A percentile compares a stretch with the other conserved stretches of the same genome.
These are phyloP conservation scores for Lacanobia wlatinum DNA, from an alignment of 2,888 invertebrate species.

Conservation along the genomic window DNA sequence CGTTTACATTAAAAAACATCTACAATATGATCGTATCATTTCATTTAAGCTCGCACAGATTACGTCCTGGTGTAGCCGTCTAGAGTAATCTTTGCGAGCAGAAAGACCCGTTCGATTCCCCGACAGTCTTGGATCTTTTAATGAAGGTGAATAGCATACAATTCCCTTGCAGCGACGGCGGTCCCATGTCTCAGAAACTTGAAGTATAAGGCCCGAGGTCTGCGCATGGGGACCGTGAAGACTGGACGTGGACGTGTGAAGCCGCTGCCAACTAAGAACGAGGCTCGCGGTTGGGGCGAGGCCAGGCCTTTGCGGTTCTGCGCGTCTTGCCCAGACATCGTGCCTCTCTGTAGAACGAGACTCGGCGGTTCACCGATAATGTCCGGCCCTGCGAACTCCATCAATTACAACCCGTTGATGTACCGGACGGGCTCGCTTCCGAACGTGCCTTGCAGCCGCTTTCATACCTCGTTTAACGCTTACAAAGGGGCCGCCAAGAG, in stretches of 20 bases:
- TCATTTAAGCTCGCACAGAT: conserved; percentile 33
- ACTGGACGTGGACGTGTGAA: conserved; percentile 65
- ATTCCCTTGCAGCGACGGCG: conserved; percentile 84
- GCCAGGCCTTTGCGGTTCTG: conserved; percentile 66
- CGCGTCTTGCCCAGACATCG: conserved; percentile 76
- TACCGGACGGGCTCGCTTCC: conserved; percentile 21
- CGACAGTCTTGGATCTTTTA: conserved; percentile 65
- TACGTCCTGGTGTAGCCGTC: neutral
- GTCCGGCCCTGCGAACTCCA: conserved; percentile 63
- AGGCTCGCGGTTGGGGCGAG: conserved; percentile 55
- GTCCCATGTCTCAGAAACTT: conserved; percentile 71
- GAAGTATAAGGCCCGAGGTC: conserved; percentile 69
- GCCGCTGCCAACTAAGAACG: conserved; percentile 63
- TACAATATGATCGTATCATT: conserved; percentile 48
- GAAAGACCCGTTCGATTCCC: conserved; percentile 5
- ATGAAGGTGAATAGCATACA: conserved; percentile 82
- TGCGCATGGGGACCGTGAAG: conserved; percentile 68
- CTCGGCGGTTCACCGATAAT: conserved; percentile 57
- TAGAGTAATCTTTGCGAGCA: conserved; percentile 40
- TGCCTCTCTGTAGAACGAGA: conserved; percentile 57
- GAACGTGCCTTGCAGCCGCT: neutral
- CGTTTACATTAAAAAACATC: conserved; percentile 60
- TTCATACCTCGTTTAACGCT: conserved; percentile 26
- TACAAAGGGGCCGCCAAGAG: conserved; percentile 8
- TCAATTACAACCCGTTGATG: conserved; percentile 33